Conservation (phyloP, 2,797 vertebrate genomes). For the Sebastes melanostomus region DNA sequence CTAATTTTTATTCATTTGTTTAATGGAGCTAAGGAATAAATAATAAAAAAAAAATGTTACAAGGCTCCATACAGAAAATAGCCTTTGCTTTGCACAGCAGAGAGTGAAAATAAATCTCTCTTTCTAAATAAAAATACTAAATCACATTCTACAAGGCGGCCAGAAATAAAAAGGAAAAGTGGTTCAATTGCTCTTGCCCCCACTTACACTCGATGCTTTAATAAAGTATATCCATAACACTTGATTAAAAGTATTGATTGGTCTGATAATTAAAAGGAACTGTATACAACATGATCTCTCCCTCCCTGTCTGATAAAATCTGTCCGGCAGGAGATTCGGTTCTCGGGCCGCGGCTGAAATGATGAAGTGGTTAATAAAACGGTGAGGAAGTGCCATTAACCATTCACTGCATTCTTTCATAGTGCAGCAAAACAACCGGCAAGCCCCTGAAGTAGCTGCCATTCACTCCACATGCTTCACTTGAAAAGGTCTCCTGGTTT, state of each 20-base stretch:
- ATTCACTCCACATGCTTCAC: conserved; percentile 12
- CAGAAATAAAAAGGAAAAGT: not conserved
- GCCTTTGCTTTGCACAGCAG: not conserved
- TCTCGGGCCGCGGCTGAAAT: not conserved
- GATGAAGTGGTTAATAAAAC: conserved; percentile 25
- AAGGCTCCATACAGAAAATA: conserved; percentile 12
- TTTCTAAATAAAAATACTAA: conserved; percentile 12
- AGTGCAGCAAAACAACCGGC: conserved; percentile 13
- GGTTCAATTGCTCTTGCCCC: not conserved
- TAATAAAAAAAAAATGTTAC: conserved; percentile 7
- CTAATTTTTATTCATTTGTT: conserved; percentile 40
- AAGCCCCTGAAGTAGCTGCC: not conserved
- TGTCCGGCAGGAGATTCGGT: not conserved
- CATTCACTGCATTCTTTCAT: not conserved
- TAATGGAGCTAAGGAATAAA: conserved; percentile 23
- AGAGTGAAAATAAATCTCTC: not conserved
- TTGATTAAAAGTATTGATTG: conserved; percentile 48
- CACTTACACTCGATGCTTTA: not conserved
- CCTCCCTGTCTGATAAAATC: conserved; percentile 1
- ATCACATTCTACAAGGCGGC: not conserved
- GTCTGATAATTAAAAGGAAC: conserved; percentile 36
- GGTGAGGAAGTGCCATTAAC: not conserved
- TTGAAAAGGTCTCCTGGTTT: conserved; percentile 25
- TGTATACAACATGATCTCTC: not conserved
- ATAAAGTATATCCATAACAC: conserved; percentile 21